Evolutionary conservation across 2,113 vertebrate genomes (phyloP).

Genomic region (Bubo blakistoni): DNA sequence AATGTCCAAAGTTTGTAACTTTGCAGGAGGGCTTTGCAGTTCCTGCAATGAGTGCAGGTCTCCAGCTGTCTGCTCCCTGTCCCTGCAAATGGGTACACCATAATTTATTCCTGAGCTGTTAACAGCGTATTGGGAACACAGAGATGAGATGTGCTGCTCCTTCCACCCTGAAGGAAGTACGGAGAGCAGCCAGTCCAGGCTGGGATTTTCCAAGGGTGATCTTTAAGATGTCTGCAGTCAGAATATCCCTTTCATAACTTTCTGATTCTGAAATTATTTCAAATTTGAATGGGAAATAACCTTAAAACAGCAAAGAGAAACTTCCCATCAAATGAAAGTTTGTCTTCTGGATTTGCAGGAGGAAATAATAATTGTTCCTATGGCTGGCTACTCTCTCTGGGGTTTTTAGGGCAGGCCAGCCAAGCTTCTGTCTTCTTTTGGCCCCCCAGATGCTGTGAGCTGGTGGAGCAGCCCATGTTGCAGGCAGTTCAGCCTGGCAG

Average conservation of each 20-base stretch:
- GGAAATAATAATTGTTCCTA: not conserved
- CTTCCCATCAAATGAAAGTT: not conserved
- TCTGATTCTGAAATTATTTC: not conserved
- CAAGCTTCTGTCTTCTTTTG: not conserved
- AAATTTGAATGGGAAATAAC: not conserved
- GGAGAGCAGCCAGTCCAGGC: not conserved
- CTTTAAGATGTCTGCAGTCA: not conserved
- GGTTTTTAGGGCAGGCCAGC: not conserved
- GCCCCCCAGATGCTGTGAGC: not conserved
- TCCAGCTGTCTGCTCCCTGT: not conserved
- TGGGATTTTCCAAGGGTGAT: not conserved
- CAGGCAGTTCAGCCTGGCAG: not conserved
- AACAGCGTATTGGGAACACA: accelerated
- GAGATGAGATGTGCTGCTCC: not conserved
- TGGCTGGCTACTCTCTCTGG: not conserved
- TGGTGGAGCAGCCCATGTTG: not conserved
- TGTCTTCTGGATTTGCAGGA: not conserved
- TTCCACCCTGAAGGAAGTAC: not conserved
- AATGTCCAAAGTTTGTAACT: not conserved
- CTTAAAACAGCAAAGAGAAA: not conserved
- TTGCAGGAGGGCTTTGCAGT: not conserved
- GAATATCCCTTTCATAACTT: not conserved
- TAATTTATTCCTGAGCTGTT: not conserved
- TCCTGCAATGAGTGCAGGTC: not conserved
- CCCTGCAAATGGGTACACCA: accelerated